Evolutionary conservation across 92 coral and sea anemone genomes (phyloP).

Genomic region (Umimayanthus chanpuru): DNA sequence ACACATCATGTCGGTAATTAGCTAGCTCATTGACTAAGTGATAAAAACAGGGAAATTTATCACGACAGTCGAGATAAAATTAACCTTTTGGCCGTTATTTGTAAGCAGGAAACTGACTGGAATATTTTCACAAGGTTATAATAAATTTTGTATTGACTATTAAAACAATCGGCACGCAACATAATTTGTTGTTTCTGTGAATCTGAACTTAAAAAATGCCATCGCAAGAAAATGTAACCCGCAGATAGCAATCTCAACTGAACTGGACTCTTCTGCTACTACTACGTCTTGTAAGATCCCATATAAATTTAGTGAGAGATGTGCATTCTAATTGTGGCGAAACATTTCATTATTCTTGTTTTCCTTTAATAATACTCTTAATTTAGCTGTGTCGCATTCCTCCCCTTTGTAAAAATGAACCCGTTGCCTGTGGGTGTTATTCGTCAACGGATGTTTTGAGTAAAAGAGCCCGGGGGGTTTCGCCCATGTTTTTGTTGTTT

Average conservation of each 20-base stretch:
- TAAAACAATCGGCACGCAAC: background rate
- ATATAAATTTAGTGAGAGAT: too few relatives aligned
- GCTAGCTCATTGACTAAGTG: too few relatives aligned
- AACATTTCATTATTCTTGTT: too few relatives aligned
- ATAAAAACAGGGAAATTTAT: too few relatives aligned
- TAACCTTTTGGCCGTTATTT: background rate
- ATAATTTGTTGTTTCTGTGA: background rate
- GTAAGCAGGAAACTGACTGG: background rate
- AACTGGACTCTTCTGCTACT: background rate
- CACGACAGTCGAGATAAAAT: background rate
- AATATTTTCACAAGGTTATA: background rate
- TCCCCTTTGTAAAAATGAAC: too few relatives aligned
- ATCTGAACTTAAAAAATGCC: background rate
- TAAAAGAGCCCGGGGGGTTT: background rate
- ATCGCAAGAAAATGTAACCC: background rate
- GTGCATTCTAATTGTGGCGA: background rate
- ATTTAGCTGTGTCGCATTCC: background rate
- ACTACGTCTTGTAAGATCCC: too few relatives aligned
- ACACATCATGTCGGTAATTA: too few relatives aligned
- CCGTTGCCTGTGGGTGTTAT: background rate
- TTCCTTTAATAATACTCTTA: background rate
- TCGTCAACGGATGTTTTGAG: constrained; percentile 7
- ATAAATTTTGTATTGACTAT: too few relatives aligned
- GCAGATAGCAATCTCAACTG: background rate
- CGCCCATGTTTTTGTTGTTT: constrained; percentile 5